Evolutionary conservation across 2,113 vertebrate genomes (phyloP).

Genomic region (Parotia lawesii): DNA sequence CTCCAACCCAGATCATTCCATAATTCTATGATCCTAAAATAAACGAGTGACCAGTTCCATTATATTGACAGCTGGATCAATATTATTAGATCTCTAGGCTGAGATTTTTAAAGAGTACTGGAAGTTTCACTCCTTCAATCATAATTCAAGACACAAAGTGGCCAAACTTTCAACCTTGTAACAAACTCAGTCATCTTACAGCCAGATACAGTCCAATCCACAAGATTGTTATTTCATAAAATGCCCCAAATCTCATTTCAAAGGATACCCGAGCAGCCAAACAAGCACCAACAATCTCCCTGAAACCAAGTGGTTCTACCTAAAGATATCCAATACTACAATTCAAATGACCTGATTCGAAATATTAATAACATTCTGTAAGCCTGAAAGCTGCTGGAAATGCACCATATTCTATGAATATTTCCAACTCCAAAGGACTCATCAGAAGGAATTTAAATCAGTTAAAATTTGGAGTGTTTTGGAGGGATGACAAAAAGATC

Average conservation of each 20-base stretch:
- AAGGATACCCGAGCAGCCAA: neutral
- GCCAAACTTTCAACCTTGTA: neutral
- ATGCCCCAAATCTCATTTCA: neutral
- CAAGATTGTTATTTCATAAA: neutral
- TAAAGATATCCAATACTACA: neutral
- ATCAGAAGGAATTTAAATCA: neutral
- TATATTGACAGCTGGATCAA: neutral
- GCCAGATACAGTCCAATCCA: neutral
- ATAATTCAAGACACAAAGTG: neutral
- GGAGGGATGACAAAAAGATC: neutral
- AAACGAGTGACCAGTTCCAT: neutral
- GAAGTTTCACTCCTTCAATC: neutral
- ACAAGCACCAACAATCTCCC: neutral
- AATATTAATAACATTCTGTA: neutral
- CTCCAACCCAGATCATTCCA: neutral
- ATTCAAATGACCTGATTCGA: neutral
- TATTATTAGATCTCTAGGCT: neutral
- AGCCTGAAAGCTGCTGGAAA: neutral
- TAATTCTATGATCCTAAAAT: neutral
- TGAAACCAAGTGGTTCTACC: neutral
- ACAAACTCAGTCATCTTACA: neutral
- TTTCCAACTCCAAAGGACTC: neutral
- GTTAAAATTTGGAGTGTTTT: neutral
- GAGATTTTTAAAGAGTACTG: neutral
- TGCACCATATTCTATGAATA: neutral